Conservation (phyloP, 2,113 vertebrate genomes). For the Meriones unguiculatus region DNA sequence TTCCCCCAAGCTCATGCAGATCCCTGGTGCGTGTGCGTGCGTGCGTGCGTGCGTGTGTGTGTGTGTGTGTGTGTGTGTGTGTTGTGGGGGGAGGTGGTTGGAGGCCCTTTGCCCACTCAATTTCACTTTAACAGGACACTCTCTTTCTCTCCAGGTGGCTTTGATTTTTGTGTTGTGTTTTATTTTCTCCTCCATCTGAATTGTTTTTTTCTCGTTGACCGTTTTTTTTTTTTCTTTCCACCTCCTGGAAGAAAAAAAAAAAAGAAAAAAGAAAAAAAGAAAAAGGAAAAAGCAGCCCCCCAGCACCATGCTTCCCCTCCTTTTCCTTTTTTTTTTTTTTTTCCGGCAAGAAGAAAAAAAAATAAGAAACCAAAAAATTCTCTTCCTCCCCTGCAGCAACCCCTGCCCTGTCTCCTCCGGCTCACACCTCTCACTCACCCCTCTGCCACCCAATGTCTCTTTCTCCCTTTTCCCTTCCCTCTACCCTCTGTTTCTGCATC, state of each 20-base stretch:
- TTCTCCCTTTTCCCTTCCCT: not conserved
- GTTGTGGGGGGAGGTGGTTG: not conserved
- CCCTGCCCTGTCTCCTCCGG: constrained; percentile 22
- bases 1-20: not conserved
- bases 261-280: constrained; percentile 77
- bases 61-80: not conserved
- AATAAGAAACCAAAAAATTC: constrained; percentile 79
- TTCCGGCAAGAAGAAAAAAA: constrained; percentile 81
- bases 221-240: constrained; percentile 82
- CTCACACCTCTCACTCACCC: not conserved
- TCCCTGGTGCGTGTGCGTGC: not conserved
- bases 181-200: constrained; percentile 83
- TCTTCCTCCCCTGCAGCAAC: constrained; percentile 40
- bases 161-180: constrained; percentile 82
- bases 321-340: constrained; percentile 83
- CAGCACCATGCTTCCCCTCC: constrained; percentile 75
- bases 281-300: constrained; percentile 81
- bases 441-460: constrained; percentile 7
- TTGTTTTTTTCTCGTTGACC: constrained; percentile 84
- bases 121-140: constrained; percentile 74
- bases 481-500: constrained; percentile 79
- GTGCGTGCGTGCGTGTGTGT: not conserved
- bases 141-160: constrained; percentile 84
- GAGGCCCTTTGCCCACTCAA: constrained; percentile 14
- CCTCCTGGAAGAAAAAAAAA: constrained; percentile 83